Percentiles rank a stretch among this genome's conserved stretches.
phyloP scores from a whole-genome alignment of 1,140 invertebrate genomes.

The Eupristina koningsbergeri region DNA sequence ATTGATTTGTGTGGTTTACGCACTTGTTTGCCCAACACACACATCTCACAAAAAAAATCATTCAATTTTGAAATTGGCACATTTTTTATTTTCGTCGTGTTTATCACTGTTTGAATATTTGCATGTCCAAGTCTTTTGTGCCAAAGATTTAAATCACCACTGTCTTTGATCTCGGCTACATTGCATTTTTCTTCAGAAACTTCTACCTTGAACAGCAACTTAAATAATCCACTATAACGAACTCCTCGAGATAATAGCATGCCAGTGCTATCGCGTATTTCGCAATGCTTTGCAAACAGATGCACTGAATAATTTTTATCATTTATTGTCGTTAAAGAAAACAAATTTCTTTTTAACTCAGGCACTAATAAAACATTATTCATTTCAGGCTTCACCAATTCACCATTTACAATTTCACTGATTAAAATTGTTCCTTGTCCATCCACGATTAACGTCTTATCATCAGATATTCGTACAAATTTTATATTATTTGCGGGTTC shows the following conservation, averaged over 20 bases:
- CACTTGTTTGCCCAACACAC: background rate
- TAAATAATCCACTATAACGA: conserved; percentile 22
- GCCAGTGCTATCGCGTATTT: conserved; percentile 23
- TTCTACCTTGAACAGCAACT: conserved; percentile 33
- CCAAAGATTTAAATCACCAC: conserved; percentile 39
- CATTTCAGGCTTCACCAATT: conserved; percentile 23
- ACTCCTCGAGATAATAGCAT: background rate
- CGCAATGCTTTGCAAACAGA: background rate
- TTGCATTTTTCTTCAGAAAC: background rate
- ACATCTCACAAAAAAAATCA: background rate
- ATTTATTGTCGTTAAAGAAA: conserved; percentile 36
- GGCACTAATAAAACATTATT: conserved; percentile 42
- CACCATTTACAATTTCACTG: conserved; percentile 20
- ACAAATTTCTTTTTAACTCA: conserved; percentile 37
- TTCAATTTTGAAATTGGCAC: background rate
- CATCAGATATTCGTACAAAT: too few species aligned
- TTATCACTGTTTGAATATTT: background rate
- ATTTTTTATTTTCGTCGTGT: background rate
- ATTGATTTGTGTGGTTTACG: background rate
- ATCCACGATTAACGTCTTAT: background rate
- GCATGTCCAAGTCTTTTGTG: conserved; percentile 10
- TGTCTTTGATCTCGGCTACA: background rate
- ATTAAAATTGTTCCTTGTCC: conserved; percentile 37
- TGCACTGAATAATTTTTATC: conserved; percentile 23
- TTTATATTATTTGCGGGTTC: too few species aligned